Base-by-base conservation (phyloP, 2,797 vertebrate species). In the Propithecus perrieri region DNA sequence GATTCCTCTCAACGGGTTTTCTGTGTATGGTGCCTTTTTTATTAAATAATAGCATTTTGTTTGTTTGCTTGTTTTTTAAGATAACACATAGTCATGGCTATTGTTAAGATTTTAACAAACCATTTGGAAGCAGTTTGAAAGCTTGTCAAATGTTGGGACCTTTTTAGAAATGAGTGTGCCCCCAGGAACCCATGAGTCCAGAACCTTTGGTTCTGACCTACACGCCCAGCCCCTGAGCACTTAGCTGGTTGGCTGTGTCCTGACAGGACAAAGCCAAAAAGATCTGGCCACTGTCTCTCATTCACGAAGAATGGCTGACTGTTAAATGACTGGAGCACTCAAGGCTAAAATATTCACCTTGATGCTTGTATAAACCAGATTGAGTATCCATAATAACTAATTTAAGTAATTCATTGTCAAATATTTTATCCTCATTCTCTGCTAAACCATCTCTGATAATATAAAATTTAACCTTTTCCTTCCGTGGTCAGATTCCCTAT, bases 51-150 rank as follows among this genome's bases (percentile, higher is more conserved):
- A 65, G 33, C 7, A 22, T 84, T 92, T 92, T 95, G 26, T 57
- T 57, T 57, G 55, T 12, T 59, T 59, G n/a, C 69, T 81, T 86
- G 46, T 59, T 75, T 61, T 83, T 94, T 24, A 50, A 59, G 43
- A 85, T 94, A 71, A 83, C 55, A 41, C 28, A 41, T 72, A 63
- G 12, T 50, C 15, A 46, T 75, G 67, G 81, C 30, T 20, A 5
- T 61, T 24, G 4, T 79, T 92, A 83, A 93, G 41, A 57, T 83
- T 94, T 83, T 85, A 91, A 86, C 35, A 74, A 90, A 83, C 57
- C 26, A 18, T 43, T 78, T 78, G 30, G 65, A 90, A 85, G n/a
- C 63, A 92, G 35, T 93, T 83, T 92, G 57, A 75, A 90, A 92
- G 12, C n/a, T 83, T 85, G 4, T 79, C 28, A 84, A 57, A 59